Evolutionary conservation across 2,888 invertebrate genomes (phyloP), one percentile per base, ranked within the genome.

Genomic region (Metacarcinus magister): DNA sequence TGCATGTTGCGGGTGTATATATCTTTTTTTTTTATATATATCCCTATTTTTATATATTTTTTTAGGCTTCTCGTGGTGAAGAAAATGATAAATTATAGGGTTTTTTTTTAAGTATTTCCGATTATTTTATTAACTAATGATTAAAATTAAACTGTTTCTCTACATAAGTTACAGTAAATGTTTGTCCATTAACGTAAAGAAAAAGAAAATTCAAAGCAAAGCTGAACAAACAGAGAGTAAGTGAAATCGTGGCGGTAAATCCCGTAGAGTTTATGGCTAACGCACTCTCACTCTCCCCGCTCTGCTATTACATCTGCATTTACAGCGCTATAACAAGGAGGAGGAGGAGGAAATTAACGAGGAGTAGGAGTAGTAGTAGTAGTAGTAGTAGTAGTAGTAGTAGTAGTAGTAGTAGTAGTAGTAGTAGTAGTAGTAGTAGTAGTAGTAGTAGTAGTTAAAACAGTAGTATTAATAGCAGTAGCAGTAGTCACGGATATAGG

Each of bases 361-460:
- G 67, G 23, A 67, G 67, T 1, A 67, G 67, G n/a, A 8, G 82
- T 4, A 82, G 32, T 3, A 82, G 82, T 32, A 32, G 82, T 32
- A 32, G 32, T 32, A 32, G 82, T 2, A 82, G 82, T 32, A 32
- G 82, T 32, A 32, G 82, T 32, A 32, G 82, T 44, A 46, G 48
- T 44, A 44, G 91, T 44, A 44, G 91, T 5, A 91, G 91, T 44
- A 91, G 91, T 44, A 91, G 91, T 44, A 91, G 91, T 44, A 91
- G 91, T 44, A 91, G 44, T 44, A 91, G 91, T 44, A 91, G 91
- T 44, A 91, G 44, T 44, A 91, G 91, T 44, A 44, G 44, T 44
- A 91, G 91, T 44, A 44, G 91, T 32, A 82, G 82, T 32, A 82
- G 32, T 32, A 82, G 82, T 32, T 5, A 10, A 5, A 82, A 32